Conservation (phyloP, 2,797 vertebrate genomes). For the Rhinoraja longicauda region DNA sequence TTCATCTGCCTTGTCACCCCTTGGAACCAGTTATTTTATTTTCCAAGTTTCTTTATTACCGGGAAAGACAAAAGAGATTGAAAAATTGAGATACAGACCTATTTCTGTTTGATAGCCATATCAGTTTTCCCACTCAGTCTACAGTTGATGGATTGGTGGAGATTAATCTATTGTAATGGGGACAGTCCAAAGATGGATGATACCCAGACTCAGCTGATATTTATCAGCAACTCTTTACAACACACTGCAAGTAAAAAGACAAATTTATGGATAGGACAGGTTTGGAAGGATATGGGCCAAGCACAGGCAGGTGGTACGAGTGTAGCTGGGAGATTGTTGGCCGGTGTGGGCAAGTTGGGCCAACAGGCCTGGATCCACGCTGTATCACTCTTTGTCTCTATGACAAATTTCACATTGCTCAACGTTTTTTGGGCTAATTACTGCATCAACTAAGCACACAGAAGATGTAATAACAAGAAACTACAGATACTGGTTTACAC, state of each 20-base stretch:
- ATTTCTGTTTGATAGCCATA: not conserved
- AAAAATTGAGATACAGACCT: not conserved
- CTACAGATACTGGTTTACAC: no score
- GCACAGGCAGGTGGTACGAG: no score
- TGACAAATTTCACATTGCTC: not conserved
- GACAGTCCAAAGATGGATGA: not conserved
- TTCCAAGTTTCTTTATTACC: not conserved
- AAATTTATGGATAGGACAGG: no score
- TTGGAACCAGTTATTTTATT: not conserved
- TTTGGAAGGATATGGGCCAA: no score
- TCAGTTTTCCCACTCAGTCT: not conserved
- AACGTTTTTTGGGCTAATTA: not conserved
- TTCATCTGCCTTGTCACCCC: not conserved
- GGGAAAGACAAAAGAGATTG: not conserved
- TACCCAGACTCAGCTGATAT: no score
- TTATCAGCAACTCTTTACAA: not conserved
- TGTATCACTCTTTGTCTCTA: no score
- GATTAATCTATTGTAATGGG: not conserved
- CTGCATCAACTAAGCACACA: not conserved
- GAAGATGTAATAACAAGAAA: no score
- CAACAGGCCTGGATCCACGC: no score
- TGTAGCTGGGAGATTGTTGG: no score
- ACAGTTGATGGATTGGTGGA: not conserved
- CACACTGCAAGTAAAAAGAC: not conserved
- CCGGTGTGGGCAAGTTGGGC: no score